Evolutionary conservation across 2,797 vertebrate genomes (phyloP).

Genomic region (Halcyon smyrnensis): DNA sequence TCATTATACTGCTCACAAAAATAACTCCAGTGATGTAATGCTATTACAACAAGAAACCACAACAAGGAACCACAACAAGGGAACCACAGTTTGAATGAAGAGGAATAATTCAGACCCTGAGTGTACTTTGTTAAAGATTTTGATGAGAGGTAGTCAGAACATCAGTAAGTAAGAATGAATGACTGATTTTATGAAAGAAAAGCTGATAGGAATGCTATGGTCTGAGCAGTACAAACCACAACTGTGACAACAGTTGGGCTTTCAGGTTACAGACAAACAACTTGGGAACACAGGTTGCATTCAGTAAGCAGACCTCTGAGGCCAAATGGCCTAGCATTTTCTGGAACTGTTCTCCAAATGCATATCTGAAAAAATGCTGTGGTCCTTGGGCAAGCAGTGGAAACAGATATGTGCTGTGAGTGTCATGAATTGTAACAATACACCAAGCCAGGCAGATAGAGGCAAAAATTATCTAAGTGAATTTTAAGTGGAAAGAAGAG

Average conservation of each 20-base stretch:
- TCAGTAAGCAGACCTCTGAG: background rate
- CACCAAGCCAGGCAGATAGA: background rate
- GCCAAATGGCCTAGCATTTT: background rate
- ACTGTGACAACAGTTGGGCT: rapidly evolving
- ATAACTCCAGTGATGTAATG: background rate
- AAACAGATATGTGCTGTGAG: background rate
- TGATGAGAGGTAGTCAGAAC: background rate
- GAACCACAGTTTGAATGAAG: background rate
- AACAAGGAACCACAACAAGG: background rate
- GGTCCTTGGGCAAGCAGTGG: background rate
- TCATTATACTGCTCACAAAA: background rate
- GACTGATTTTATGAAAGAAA: background rate
- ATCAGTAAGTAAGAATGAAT: background rate
- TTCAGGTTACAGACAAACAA: background rate
- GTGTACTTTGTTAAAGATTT: background rate
- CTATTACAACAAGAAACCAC: background rate
- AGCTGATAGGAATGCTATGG: background rate
- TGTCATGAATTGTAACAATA: background rate
- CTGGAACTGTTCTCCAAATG: background rate
- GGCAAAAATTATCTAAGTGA: background rate
- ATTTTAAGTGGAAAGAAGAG: background rate
- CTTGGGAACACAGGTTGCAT: background rate
- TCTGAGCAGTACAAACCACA: background rate
- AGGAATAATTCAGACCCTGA: background rate
- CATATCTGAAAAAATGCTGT: background rate